phyloP scores from a whole-genome alignment of 2,888 invertebrate species.

The Homarus gammarus region DNA sequence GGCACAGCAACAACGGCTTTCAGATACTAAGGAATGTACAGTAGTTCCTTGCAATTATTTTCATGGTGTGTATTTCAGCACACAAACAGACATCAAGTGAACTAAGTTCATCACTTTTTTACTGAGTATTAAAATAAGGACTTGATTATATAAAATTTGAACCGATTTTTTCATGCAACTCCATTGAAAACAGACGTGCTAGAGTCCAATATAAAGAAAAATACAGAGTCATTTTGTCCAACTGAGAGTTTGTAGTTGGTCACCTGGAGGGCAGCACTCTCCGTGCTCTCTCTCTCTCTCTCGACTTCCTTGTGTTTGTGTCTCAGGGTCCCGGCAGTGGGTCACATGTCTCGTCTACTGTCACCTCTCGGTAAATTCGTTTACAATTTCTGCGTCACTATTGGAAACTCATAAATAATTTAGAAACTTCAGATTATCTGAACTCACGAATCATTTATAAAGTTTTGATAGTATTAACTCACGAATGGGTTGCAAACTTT shows the following conservation, averaged over 20 bases:
- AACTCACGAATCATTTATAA: neutral
- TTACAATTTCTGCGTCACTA: neutral
- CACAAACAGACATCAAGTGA: neutral
- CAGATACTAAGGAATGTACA: neutral
- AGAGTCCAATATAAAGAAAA: neutral
- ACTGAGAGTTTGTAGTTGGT: neutral
- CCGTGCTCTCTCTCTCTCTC: too few species aligned
- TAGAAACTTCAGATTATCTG: neutral
- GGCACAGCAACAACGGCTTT: neutral
- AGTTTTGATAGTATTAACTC: neutral
- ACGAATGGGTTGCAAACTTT: neutral
- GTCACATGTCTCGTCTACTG: neutral
- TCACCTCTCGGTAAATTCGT: neutral
- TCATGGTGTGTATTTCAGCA: neutral
- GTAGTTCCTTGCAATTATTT: too few species aligned
- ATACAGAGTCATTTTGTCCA: neutral
- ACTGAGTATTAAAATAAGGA: neutral
- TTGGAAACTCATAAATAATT: neutral
- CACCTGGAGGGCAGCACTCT: neutral
- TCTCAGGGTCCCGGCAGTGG: neutral
- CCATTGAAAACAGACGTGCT: too few species aligned
- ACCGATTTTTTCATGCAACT: neutral
- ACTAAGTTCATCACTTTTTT: neutral
- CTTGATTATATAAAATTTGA: neutral
- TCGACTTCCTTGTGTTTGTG: too few species aligned